These are phyloP conservation scores for Idris sp. DNA, from an alignment of 1,140 invertebrate species.

Conservation along the genomic window DNA sequence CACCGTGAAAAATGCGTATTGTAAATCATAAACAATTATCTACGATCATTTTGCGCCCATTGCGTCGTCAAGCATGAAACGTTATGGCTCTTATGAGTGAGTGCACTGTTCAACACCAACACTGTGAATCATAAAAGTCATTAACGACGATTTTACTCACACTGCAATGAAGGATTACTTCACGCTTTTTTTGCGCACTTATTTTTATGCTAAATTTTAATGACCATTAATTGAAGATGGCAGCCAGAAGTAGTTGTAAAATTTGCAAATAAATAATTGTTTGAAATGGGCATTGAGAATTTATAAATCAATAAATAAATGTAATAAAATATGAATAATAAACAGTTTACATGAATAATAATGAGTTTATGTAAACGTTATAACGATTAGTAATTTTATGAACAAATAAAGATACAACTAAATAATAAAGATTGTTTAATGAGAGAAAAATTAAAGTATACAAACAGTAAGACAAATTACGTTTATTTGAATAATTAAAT, in stretches of 20 bases:
- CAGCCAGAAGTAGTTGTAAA: not conserved
- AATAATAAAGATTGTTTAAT: too few relatives aligned
- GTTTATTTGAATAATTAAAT: too few relatives aligned
- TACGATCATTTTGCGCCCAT: slow-evolving; percentile 38
- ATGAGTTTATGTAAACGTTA: too few relatives aligned
- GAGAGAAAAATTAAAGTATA: too few relatives aligned
- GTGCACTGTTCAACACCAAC: slow-evolving; percentile 22
- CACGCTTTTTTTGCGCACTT: slow-evolving; percentile 19
- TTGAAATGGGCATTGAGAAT: too few relatives aligned
- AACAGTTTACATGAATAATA: too few relatives aligned
- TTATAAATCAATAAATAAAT: too few relatives aligned
- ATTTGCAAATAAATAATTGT: too few relatives aligned
- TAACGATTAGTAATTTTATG: too few relatives aligned
- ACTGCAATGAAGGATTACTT: slow-evolving; percentile 32
- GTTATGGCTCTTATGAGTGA: slow-evolving; percentile 41
- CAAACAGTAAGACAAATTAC: too few relatives aligned
- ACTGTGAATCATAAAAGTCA: slow-evolving; percentile 56
- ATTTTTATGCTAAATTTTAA: slow-evolving; percentile 39
- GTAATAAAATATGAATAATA: too few relatives aligned
- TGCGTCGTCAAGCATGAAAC: slow-evolving; percentile 47
- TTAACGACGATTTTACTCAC: slow-evolving; percentile 52
- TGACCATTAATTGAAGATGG: slow-evolving; percentile 45
- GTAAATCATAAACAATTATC: slow-evolving; percentile 60
- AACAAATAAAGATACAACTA: too few relatives aligned
- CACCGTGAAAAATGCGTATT: slow-evolving; percentile 49